Evolutionary conservation across 2,797 vertebrate species (phyloP), one percentile per base, ranked within the genome.

Genomic region (Phalanger gymnotis): DNA sequence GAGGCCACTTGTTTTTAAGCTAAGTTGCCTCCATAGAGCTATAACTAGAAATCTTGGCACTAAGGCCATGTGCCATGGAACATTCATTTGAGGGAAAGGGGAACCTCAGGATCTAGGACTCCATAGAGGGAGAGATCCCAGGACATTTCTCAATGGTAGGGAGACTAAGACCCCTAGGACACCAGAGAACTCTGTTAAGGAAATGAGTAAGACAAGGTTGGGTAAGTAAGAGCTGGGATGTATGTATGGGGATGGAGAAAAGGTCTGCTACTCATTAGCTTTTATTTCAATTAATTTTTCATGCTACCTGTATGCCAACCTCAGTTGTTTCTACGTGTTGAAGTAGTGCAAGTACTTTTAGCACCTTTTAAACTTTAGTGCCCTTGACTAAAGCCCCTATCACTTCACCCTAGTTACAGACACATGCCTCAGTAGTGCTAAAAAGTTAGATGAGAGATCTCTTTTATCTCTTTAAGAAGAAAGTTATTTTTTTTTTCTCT

Each of bases 281-380:
- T 52, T 94, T 58, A 11, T 92, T 95, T 97, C 97, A 51, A 94
- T 81, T 90, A 31, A 47, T 92, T 40, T 57, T 90, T 25, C 16
- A 28, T 94, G 54, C 91, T 56, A 92, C 81, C 25, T 95, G 28
- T 12, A 90, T 55, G 25, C 13, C 52, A 56, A 34, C 81, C 40
- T 27, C 40, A 51, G 22, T 87, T 87, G 40, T 47, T 87, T 22
- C 40, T 47, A 47, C 3, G 27, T 51, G 73, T 51, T 87, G 73
- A 87, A 87, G 40, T 10, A 25, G n/a, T 11, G 25, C 40, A 47
- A 73, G 6, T 40, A 5, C n/a, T 73, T 19, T 30, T 73, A 73
- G n/a, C n/a, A 40, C 6, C 73, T 87, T 87, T 34, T 51, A 87
- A 87, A 87, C 27, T 87, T 87, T 51, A 87, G 0, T 87, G 40